A percentile compares a stretch with the other conserved stretches of the same genome.
These are phyloP conservation scores for Pollimyrus isidori DNA, from an alignment of 2,113 vertebrate genomes.

Conservation along the genomic window DNA sequence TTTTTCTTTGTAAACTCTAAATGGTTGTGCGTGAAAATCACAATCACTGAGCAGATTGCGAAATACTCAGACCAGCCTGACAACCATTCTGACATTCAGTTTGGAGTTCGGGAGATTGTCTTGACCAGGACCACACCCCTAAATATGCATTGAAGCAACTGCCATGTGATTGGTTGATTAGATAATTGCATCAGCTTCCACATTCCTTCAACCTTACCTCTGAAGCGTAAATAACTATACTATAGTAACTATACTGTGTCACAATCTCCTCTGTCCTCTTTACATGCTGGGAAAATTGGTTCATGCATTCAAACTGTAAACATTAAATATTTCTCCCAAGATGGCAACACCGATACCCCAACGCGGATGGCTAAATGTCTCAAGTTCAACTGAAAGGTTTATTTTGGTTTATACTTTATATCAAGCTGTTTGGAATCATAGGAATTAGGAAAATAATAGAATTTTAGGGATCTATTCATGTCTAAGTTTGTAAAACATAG, in stretches of 20 bases:
- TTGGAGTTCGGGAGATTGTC: too few species aligned
- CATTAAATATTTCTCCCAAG: not conserved
- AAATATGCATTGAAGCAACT: too few species aligned
- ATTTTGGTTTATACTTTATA: not conserved
- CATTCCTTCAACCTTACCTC: too few species aligned
- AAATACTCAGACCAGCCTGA: too few species aligned
- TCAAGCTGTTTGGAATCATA: not conserved
- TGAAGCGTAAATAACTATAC: too few species aligned
- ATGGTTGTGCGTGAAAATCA: too few species aligned
- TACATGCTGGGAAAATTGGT: not conserved
- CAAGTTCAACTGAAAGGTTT: not conserved
- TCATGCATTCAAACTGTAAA: not conserved
- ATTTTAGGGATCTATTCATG: not conserved
- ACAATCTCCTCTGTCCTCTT: not conserved
- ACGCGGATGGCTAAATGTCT: not conserved
- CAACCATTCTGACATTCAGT: too few species aligned
- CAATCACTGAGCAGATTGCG: too few species aligned
- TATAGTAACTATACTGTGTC: constrained; percentile 35
- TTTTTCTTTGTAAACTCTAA: too few species aligned
- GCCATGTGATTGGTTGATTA: too few species aligned
- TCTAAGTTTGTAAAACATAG: not conserved
- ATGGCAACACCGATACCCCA: not conserved
- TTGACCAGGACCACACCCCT: too few species aligned
- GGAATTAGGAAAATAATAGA: not conserved
- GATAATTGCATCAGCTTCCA: too few species aligned